These are phyloP conservation scores for Pteronotus mesoamericanus DNA, from an alignment of 2,797 vertebrate species.

Conservation along the genomic window DNA sequence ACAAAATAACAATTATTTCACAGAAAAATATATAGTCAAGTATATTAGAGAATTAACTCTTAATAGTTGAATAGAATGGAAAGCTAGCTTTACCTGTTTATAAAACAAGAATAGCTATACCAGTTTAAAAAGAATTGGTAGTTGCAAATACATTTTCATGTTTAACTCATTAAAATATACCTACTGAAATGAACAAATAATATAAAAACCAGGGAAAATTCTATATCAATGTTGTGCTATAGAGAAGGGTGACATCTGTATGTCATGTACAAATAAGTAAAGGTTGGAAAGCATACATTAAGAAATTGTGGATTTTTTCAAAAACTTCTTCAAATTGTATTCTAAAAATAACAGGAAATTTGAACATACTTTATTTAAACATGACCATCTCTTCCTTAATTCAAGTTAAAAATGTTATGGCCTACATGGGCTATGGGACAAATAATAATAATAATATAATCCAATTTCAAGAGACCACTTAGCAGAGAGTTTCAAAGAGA, in stretches of 20 bases:
- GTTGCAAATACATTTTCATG: not conserved
- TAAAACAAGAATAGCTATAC: not conserved
- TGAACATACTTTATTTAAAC: not conserved
- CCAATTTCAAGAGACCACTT: not conserved
- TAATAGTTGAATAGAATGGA: not conserved
- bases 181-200: not conserved
- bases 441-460: not conserved
- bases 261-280: not conserved
- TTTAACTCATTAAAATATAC: not conserved
- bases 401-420: not conserved
- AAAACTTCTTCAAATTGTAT: not conserved
- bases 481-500: not conserved
- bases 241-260: not conserved
- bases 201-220: not conserved
- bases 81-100: not conserved
- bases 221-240: not conserved
- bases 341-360: not conserved
- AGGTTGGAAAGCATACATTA: not conserved
- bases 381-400: not conserved
- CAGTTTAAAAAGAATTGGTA: not conserved
- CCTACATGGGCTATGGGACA: not conserved
- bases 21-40: not conserved
- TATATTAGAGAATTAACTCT: not conserved
- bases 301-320: not conserved
- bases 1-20: not conserved